Percentiles rank a stretch among this genome's conserved stretches.
Conservation (phyloP, 1,140 invertebrate genomes). For the Heliconius congener region DNA sequence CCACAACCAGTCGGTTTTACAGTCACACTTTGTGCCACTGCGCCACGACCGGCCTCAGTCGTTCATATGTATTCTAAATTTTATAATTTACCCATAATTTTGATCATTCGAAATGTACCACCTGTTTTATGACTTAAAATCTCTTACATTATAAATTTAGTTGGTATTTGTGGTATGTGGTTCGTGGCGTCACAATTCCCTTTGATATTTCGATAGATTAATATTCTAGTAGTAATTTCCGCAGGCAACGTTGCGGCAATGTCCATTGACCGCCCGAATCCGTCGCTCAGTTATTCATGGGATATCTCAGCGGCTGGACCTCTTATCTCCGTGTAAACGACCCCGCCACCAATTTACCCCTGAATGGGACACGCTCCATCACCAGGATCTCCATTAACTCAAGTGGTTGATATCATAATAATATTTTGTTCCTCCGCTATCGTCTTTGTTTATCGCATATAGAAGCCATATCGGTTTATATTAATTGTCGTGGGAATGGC, state of each 20-base stretch:
- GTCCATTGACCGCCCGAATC: slow-evolving; percentile 60
- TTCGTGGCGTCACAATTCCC: background rate
- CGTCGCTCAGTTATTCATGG: slow-evolving; percentile 66
- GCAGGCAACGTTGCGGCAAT: slow-evolving; percentile 42
- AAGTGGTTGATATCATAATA: slow-evolving; percentile 11
- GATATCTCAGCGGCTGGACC: slow-evolving; percentile 45
- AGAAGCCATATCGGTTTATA: background rate
- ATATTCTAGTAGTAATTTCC: slow-evolving; percentile 49
- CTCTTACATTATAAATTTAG: background rate
- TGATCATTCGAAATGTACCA: background rate
- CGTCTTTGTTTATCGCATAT: slow-evolving; percentile 8
- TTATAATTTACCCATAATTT: background rate
- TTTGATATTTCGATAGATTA: slow-evolving; percentile 35
- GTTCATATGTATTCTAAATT: background rate
- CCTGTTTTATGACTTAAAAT: background rate
- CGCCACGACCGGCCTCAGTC: no score
- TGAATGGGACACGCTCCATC: slow-evolving; percentile 36
- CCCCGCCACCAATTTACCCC: slow-evolving; percentile 55
- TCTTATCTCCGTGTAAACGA: slow-evolving; percentile 61
- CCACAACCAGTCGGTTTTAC: no score
- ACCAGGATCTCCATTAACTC: slow-evolving; percentile 21
- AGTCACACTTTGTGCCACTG: no score
- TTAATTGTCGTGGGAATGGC: slow-evolving; percentile 15
- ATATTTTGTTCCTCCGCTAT: slow-evolving; percentile 12
- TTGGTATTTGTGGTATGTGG: background rate